These are phyloP conservation scores for Drosophila ustulata DNA, from an alignment of 2,888 invertebrate species.

Conservation along the genomic window DNA sequence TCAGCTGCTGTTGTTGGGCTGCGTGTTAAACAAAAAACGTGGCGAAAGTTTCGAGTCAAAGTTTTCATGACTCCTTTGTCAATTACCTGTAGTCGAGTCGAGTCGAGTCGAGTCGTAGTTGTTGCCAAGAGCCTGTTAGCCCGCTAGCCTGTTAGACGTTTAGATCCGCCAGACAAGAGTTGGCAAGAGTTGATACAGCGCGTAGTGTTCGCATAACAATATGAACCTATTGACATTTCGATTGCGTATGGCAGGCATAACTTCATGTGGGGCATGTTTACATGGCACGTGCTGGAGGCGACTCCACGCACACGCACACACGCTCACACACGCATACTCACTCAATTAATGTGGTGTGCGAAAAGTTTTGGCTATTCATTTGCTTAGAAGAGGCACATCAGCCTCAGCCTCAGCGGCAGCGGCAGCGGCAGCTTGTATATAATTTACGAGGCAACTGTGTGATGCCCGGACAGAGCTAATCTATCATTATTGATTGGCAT, in stretches of 20 bases:
- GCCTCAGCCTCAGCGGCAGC: not conserved
- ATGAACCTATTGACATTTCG: slow-evolving; percentile 72
- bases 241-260: slow-evolving; percentile 64
- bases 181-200: slow-evolving; percentile 11
- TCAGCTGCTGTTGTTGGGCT: slow-evolving; percentile 64
- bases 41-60: slow-evolving; percentile 75
- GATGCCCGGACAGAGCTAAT: slow-evolving; percentile 59
- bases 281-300: slow-evolving; percentile 48
- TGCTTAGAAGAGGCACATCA: slow-evolving; percentile 33
- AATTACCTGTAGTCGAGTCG: slow-evolving; percentile 67
- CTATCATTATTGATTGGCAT: slow-evolving; percentile 78
- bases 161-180: not conserved
- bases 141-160: slow-evolving; percentile 13
- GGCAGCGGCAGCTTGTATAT: slow-evolving; percentile 39
- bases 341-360: slow-evolving; percentile 67
- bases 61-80: slow-evolving; percentile 79
- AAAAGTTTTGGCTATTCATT: slow-evolving; percentile 68
- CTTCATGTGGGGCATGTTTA: slow-evolving; percentile 50
- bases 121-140: slow-evolving; percentile 29
- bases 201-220: slow-evolving; percentile 25
- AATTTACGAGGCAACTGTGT: slow-evolving; percentile 57
- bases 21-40: slow-evolving; percentile 80
- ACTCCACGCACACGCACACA: slow-evolving; percentile 3
- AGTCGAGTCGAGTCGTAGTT: slow-evolving; percentile 37
- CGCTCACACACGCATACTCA: slow-evolving; percentile 5